These are phyloP conservation scores for Athripsodes cinereus DNA, from an alignment of 2,888 invertebrate species.

Conservation along the genomic window DNA sequence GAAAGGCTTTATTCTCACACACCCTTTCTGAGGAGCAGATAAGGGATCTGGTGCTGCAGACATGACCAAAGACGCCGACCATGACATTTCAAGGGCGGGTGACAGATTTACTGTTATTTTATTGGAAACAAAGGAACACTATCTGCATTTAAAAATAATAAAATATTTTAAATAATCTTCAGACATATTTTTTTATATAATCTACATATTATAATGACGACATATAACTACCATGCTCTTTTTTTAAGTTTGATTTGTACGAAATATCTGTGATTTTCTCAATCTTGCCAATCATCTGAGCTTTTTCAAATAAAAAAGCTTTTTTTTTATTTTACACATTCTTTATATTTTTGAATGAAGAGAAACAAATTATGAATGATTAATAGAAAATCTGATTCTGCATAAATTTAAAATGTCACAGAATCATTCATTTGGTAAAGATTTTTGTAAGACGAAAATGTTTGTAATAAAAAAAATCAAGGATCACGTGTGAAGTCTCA, in stretches of 20 bases:
- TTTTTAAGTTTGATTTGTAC: not conserved
- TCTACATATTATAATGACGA: not conserved
- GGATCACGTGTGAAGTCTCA: no score
- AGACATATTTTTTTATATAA: not conserved
- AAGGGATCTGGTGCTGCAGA: constrained; percentile 9
- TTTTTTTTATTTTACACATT: no score
- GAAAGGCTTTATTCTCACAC: not conserved
- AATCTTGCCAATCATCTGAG: no score
- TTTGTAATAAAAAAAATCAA: no score
- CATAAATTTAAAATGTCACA: no score
- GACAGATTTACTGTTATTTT: constrained; percentile 17
- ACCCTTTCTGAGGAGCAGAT: constrained; percentile 2
- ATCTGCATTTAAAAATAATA: not conserved
- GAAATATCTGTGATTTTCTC: no score
- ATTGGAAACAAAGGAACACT: not conserved
- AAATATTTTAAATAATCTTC: not conserved
- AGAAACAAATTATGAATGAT: no score
- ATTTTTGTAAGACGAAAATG: no score
- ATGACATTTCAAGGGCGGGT: constrained; percentile 7
- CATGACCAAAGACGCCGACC: constrained; percentile 14
- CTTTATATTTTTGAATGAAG: no score
- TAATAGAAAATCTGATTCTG: no score
- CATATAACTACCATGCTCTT: not conserved
- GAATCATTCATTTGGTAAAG: no score
- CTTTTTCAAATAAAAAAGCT: no score